These are phyloP conservation scores for Euleptes europaea DNA, from an alignment of 2,113 vertebrate genomes.

Conservation along the genomic window DNA sequence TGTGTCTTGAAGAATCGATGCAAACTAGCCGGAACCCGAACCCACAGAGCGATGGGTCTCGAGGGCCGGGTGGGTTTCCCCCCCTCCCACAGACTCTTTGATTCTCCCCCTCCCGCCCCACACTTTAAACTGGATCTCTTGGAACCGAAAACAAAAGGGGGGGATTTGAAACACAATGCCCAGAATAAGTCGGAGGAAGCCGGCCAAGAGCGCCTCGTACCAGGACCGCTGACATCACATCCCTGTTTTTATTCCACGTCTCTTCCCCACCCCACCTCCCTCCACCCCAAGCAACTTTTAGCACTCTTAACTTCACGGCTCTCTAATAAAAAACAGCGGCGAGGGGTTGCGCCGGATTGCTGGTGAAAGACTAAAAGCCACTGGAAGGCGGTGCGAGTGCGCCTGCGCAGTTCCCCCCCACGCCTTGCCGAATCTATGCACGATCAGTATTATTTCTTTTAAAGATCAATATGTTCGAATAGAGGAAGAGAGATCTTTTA, in stretches of 20 bases:
- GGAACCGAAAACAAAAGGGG: background rate
- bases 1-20: background rate
- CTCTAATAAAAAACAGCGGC: conserved; percentile 9
- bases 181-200: background rate
- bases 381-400: background rate
- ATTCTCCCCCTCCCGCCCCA: background rate
- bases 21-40: background rate
- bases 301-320: conserved; percentile 11
- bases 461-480: background rate
- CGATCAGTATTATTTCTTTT: background rate
- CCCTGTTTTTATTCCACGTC: background rate
- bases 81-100: background rate
- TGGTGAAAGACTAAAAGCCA: background rate
- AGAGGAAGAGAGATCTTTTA: background rate
- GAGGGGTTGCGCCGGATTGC: background rate
- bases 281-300: conserved; percentile 1
- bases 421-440: background rate
- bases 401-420: too few relatives aligned
- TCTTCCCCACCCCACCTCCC: background rate
- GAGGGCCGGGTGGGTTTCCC: background rate
- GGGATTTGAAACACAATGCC: background rate
- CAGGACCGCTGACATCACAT: background rate
- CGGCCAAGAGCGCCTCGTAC: background rate
- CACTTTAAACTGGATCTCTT: background rate
- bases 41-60: background rate